These are phyloP conservation scores for Lonchura striata DNA, from an alignment of 2,113 vertebrate species.

Conservation along the genomic window DNA sequence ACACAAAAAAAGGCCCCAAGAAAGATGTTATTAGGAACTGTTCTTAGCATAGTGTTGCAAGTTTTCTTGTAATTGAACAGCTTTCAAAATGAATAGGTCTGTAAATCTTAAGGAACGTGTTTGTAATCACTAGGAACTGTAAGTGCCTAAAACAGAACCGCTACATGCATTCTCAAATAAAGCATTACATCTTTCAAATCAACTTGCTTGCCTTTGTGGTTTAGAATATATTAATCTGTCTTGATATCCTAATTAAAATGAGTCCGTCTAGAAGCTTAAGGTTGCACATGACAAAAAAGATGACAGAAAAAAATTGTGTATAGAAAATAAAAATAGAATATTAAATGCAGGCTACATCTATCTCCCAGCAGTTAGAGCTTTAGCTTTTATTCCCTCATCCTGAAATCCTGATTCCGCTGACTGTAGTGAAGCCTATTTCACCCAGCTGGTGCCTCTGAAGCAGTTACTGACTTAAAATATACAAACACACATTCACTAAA, in stretches of 20 bases:
- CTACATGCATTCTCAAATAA: background rate
- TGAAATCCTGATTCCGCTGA: background rate
- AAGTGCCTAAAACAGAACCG: background rate
- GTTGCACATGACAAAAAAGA: background rate
- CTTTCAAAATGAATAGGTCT: background rate
- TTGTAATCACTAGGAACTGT: background rate
- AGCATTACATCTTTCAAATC: background rate
- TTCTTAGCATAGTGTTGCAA: background rate
- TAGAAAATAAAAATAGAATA: background rate
- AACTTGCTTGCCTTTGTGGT: background rate
- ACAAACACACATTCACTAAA: background rate
- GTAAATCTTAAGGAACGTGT: background rate
- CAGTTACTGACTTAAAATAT: background rate
- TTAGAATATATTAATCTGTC: background rate
- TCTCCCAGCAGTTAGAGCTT: background rate
- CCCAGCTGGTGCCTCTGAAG: background rate
- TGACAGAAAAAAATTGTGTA: background rate
- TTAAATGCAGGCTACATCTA: background rate
- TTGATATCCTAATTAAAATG: background rate
- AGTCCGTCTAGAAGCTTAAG: background rate
- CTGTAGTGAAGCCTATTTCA: background rate
- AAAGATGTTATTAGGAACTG: background rate
- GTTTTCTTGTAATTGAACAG: background rate
- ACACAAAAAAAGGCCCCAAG: background rate
- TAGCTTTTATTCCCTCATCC: background rate